phyloP scores from a whole-genome alignment of 2,888 invertebrate genomes.

The Spilarctia lutea region DNA sequence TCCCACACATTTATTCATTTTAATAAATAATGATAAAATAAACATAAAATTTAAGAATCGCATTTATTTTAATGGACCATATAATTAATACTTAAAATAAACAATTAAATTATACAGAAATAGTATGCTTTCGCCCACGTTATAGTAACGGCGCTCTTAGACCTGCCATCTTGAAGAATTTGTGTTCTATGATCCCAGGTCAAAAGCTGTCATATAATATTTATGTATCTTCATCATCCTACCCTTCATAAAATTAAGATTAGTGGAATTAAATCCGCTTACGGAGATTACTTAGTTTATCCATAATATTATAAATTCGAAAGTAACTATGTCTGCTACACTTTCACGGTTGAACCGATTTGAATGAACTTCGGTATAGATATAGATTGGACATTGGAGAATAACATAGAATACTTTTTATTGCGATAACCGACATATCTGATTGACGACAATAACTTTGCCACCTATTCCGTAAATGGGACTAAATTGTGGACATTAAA shows the following conservation, averaged over 20 bases:
- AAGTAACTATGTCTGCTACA: too few relatives aligned
- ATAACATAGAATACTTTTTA: too few relatives aligned
- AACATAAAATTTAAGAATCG: background rate
- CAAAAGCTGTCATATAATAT: background rate
- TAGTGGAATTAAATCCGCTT: background rate
- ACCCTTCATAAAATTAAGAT: background rate
- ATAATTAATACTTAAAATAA: background rate
- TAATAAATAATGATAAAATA: background rate
- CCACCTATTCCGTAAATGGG: too few relatives aligned
- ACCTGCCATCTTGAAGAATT: background rate
- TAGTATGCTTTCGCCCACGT: background rate
- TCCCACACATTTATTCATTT: too few relatives aligned
- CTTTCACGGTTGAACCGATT: too few relatives aligned
- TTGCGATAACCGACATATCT: too few relatives aligned
- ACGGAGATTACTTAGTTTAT: background rate
- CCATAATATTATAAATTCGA: too few relatives aligned
- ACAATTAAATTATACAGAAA: constrained; percentile 3
- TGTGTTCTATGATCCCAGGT: background rate
- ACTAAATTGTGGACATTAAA: too few relatives aligned
- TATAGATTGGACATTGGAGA: too few relatives aligned
- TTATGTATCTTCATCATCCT: background rate
- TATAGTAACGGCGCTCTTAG: background rate
- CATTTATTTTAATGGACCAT: background rate
- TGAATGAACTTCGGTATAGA: too few relatives aligned
- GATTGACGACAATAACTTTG: too few relatives aligned